Evolutionary conservation across 2,113 vertebrate genomes (phyloP), one percentile per base, ranked within the genome.

Genomic region (Ariopsis seemanni): DNA sequence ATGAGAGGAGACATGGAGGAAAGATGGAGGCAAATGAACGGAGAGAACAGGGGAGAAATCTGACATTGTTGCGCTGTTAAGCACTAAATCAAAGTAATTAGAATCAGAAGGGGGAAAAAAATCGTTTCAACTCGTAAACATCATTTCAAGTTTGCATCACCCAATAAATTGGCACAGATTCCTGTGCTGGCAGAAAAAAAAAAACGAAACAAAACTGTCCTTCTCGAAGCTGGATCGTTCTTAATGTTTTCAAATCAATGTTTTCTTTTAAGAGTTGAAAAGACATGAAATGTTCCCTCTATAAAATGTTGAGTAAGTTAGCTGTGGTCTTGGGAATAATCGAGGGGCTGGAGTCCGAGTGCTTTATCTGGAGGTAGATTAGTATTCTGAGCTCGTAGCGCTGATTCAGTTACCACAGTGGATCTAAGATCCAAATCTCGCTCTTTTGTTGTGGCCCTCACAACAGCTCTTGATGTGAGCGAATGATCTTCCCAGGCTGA

Each of bases 21-120:
- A 80, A 89, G 87, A 85, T 62, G 80, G 57, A 90, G 72, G 85
- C 65, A 89, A 90, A 88, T 62, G 96, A 95, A 95, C 93, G 93
- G 94, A 93, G 50, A 87, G 86, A 79, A 83, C 83, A 90, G 48
- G 83, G 86, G 79, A 88, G 83, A 90, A 85, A 82, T 88, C 85
- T 88, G 86, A 88, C 89, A 88, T 90, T 88, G 89, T 82, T 89
- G 84, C 55, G 82, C 82, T 88, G 87, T 84, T 88, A 88, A 79
- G 87, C 82, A 79, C 58, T 84, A 88, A 88, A 88, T 88, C 82
- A 85, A 75, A 77, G 86, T 60, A 86, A 85, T 85, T 83, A 86
- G 60, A 90, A 84, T 88, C 20, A 57, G 82, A 69, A 84, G 71
- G 8, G 55, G 11, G 14, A 57, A 63, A 87, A 87, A 83, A 55